Evolutionary conservation across 2,113 vertebrate species (phyloP).

Genomic region (Mus pahari): DNA sequence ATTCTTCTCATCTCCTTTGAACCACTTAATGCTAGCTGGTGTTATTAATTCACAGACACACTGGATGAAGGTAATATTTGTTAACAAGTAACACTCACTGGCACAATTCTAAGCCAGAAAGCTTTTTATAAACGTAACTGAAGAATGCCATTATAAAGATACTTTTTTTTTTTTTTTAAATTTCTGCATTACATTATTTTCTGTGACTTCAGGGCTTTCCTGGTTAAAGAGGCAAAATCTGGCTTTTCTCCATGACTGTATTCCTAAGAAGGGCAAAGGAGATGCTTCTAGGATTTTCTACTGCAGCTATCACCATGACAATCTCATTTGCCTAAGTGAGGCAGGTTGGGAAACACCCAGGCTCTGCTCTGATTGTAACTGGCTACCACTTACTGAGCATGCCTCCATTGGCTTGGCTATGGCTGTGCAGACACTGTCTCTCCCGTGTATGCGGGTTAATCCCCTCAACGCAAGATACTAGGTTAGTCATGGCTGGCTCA

Average conservation of each 20-base stretch:
- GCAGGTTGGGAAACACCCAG: neutral
- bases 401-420: neutral
- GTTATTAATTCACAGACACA: constrained; percentile 9
- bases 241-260: neutral
- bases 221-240: neutral
- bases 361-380: neutral
- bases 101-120: constrained; percentile 27
- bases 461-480: neutral
- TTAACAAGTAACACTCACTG: neutral
- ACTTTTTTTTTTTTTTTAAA: neutral
- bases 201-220: neutral
- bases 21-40: neutral
- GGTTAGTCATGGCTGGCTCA: neutral
- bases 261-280: neutral
- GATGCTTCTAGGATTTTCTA: neutral
- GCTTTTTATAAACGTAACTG: constrained; percentile 4
- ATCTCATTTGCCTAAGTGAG: neutral
- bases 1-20: constrained; percentile 18
- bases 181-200: neutral
- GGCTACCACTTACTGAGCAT: neutral
- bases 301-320: neutral
- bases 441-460: neutral
- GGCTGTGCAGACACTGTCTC: neutral
- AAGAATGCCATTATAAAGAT: neutral
- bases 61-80: neutral